phyloP scores from a whole-genome alignment of 1,140 invertebrate genomes.

The Leucophenga varia region DNA sequence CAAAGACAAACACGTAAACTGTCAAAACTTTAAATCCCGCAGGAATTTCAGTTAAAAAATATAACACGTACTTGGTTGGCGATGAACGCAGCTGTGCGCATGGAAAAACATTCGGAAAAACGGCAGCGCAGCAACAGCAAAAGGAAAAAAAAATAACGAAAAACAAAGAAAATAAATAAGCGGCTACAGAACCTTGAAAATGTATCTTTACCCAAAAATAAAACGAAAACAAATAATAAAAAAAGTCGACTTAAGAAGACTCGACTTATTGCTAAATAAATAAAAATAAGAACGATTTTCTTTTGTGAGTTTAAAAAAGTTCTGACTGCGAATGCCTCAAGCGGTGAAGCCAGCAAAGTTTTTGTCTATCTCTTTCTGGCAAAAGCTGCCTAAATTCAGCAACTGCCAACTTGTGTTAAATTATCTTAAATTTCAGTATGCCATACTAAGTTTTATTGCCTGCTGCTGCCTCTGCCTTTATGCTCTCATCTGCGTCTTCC shows the following conservation, averaged over 20 bases:
- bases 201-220: constrained; percentile 32
- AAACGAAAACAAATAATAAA: too few species aligned
- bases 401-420: constrained; percentile 26
- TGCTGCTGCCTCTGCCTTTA: constrained; percentile 26
- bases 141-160: constrained; percentile 18
- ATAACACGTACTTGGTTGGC: constrained; percentile 39
- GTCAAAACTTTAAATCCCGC: constrained; percentile 53
- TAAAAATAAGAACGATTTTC: too few species aligned
- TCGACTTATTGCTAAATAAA: too few species aligned
- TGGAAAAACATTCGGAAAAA: too few species aligned
- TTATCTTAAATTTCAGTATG: constrained; percentile 49
- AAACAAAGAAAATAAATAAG: constrained; percentile 16
- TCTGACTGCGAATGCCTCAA: too few species aligned
- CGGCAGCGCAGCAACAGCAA: background rate
- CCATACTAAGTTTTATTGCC: constrained; percentile 49
- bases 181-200: constrained; percentile 39
- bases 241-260: too few species aligned
- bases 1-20: constrained; percentile 52
- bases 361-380: constrained; percentile 6
- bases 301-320: too few species aligned
- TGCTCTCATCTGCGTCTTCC: too few species aligned
- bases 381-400: constrained; percentile 6
- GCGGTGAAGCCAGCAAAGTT: constrained; percentile 19
- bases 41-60: constrained; percentile 54
- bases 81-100: constrained; percentile 34